Base-by-base conservation (phyloP, 2,797 vertebrate genomes). In the Chelon auratus region DNA sequence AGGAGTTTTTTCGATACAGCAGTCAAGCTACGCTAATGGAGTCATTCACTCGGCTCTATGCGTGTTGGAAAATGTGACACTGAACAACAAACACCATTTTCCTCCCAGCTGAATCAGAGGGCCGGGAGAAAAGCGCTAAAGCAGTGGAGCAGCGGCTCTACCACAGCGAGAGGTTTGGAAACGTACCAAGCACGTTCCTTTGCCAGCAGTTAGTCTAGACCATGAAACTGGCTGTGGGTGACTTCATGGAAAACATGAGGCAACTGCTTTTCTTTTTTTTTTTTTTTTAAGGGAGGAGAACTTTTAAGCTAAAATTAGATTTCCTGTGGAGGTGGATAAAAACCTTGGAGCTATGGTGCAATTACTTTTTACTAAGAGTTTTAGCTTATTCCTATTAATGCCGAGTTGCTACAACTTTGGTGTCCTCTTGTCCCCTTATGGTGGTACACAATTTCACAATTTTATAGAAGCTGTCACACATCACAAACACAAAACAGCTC, bases 181-280 rank as follows among this genome's bases (percentile, higher is more conserved):
- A 55, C 62, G 39, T 9, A 74, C 58, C 70, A 87, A 80, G 65
- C 83, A 71, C 33, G 63, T 72, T 81, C 68, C 71, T 81, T 82
- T 90, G 89, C 85, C 92, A 92, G 88, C 60, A 86, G 68, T 78
- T 79, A 71, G 85, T 88, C 81, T 78, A 80, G 87, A 92, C 86
- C 73, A 51, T 66, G 78, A 65, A 79, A 82, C 47, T 62, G 48
- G 68, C 77, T 82, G 54, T 69, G 75, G 81, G 81, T 90, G 83
- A 87, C 84, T 78, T 82, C 65, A 85, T 86, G 88, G 90, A 93
- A 91, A 91, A 62, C 71, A 84, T 91, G 81, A 91, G 53, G 72
- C 50, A 5, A 73, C 47, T 58, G 43, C 37, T 84, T 47, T 67
- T 58, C 55, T 30, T 36, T 68, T 53, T 30, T 53, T 9, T 48